Evolutionary conservation across 2,888 invertebrate genomes (phyloP).

Genomic region (Dicyrtomina minuta): DNA sequence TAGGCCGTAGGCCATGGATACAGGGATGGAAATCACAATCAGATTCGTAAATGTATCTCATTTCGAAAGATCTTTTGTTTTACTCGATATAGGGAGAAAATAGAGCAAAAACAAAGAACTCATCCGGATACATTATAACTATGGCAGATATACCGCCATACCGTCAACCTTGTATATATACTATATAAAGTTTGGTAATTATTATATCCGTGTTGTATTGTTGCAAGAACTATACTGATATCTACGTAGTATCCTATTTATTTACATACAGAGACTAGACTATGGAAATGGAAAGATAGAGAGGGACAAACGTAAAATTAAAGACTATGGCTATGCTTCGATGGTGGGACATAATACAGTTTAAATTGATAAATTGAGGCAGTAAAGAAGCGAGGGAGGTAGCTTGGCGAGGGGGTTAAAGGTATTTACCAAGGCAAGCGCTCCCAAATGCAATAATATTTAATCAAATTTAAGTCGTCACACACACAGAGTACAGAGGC

Average conservation of each 20-base stretch:
- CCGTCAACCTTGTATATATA: no score
- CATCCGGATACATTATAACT: no score
- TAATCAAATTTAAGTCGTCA: constrained; percentile 27
- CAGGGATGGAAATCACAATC: background rate
- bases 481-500: no score
- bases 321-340: background rate
- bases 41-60: constrained; percentile 24
- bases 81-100: background rate
- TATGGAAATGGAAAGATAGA: background rate
- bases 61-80: constrained; percentile 23
- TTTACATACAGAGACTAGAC: background rate
- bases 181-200: no score
- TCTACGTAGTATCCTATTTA: background rate
- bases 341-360: constrained; percentile 21
- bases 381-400: background rate
- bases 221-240: background rate
- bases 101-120: background rate
- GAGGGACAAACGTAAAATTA: constrained; percentile 23
- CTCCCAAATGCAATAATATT: constrained; percentile 19
- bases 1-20: background rate
- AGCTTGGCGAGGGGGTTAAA: constrained; percentile 8
- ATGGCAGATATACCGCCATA: no score
- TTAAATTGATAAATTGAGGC: constrained; percentile 32
- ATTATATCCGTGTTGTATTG: background rate
- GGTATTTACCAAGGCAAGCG: constrained; percentile 19